A percentile compares a stretch with the other conserved stretches of the same genome.
Evolutionary conservation across 2,888 invertebrate species (phyloP).

Genomic region (Eupeodes luniger): DNA sequence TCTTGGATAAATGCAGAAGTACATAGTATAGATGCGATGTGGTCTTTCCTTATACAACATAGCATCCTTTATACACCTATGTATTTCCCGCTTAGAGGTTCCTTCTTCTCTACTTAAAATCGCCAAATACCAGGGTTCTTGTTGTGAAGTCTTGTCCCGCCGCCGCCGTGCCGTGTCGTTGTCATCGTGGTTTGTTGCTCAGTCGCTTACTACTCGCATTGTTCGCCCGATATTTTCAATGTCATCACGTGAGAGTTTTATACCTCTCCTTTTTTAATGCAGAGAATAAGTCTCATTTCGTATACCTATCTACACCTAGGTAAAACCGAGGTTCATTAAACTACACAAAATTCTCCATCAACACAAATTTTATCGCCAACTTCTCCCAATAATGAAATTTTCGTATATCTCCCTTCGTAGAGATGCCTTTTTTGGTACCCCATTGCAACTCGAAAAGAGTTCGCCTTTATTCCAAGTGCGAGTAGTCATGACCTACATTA

Average conservation of each 20-base stretch:
- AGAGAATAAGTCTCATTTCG: constrained; percentile 28
- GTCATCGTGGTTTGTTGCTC: neutral
- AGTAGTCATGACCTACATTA: constrained; percentile 47
- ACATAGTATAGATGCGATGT: neutral
- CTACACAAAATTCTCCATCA: constrained; percentile 24
- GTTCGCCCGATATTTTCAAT: constrained; percentile 75
- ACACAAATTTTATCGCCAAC: constrained; percentile 15
- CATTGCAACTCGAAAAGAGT: neutral
- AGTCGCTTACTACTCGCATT: constrained; percentile 71
- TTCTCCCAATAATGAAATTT: constrained; percentile 4
- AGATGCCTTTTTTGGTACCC: neutral
- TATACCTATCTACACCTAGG: no score
- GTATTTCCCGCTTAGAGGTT: constrained; percentile 56
- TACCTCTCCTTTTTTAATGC: constrained; percentile 43
- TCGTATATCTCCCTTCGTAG: no score
- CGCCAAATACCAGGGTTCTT: neutral
- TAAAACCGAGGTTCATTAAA: neutral
- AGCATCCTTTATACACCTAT: neutral
- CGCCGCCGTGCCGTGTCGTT: no score
- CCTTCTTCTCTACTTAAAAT: neutral
- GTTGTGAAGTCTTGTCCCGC: neutral
- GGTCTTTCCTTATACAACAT: no score
- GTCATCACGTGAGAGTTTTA: constrained; percentile 71
- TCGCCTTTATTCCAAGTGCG: neutral
- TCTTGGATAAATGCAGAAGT: neutral